Percentiles rank a stretch among this genome's conserved stretches.
Conservation (phyloP, 1,140 invertebrate species). For the Oryctes rhinoceros region DNA sequence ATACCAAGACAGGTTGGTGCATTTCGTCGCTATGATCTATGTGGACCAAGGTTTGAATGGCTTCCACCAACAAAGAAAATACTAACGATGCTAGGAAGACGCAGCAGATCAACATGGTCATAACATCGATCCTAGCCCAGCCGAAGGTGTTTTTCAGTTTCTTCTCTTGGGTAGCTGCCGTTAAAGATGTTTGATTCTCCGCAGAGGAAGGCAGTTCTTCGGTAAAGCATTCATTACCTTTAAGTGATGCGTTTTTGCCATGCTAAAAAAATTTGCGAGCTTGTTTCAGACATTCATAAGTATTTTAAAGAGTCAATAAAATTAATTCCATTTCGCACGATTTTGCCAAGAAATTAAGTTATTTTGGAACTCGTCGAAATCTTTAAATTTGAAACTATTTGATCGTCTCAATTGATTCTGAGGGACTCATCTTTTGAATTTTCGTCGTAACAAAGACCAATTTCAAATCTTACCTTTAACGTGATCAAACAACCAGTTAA, state of each 20-base stretch:
- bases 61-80: constrained; percentile 83
- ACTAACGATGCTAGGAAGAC: constrained; percentile 85
- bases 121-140: constrained; percentile 87
- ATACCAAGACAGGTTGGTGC: constrained; percentile 70
- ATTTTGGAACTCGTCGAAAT: too few relatives aligned
- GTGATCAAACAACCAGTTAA: constrained; percentile 76
- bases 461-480: constrained; percentile 69
- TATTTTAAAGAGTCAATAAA: too few relatives aligned
- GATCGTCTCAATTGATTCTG: too few relatives aligned
- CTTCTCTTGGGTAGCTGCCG: constrained; percentile 62
- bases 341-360: too few relatives aligned
- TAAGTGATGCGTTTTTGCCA: constrained; percentile 41
- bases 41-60: constrained; percentile 80
- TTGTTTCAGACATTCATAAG: too few relatives aligned
- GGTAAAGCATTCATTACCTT: constrained; percentile 40
- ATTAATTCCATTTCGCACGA: too few relatives aligned
- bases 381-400: too few relatives aligned
- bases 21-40: constrained; percentile 80
- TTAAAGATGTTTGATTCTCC: constrained; percentile 44
- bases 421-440: too few relatives aligned
- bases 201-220: constrained; percentile 36
- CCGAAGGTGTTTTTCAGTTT: constrained; percentile 88
- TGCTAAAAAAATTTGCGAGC: constrained; percentile 42
- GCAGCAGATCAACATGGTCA: constrained; percentile 82
- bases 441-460: too few relatives aligned